These are phyloP conservation scores for Ammodytes marinus DNA, from an alignment of 2,113 vertebrate species.

Conservation along the genomic window DNA sequence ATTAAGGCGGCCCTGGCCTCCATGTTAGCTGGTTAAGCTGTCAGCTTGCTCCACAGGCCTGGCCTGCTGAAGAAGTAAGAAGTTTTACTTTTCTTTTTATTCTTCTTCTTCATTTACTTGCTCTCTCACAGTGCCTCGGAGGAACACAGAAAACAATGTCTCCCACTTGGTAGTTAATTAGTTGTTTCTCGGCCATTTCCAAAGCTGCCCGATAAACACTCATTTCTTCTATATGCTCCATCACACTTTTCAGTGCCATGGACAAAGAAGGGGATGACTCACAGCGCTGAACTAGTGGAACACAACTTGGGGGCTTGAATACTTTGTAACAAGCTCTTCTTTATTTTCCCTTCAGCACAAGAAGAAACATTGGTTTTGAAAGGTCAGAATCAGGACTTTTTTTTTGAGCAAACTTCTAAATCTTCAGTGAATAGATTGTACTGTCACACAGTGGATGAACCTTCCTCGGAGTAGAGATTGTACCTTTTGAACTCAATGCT, in stretches of 20 bases:
- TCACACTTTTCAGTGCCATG: slow-evolving; percentile 22
- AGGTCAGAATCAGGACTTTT: slow-evolving; percentile 47
- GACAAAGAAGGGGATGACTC: slow-evolving; percentile 43
- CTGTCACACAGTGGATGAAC: slow-evolving; percentile 50
- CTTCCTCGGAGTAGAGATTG: slow-evolving; percentile 13
- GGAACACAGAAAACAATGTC: background rate
- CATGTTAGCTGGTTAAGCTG: no score
- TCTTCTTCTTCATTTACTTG: background rate
- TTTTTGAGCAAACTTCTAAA: slow-evolving; percentile 28
- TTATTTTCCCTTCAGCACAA: slow-evolving; percentile 7
- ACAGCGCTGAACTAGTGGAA: background rate
- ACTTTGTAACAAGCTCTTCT: background rate
- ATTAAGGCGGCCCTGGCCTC: no score
- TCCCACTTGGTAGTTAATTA: slow-evolving; percentile 29
- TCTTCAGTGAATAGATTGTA: slow-evolving; percentile 52
- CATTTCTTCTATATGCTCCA: slow-evolving; percentile 21
- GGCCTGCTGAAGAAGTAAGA: background rate
- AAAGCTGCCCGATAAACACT: slow-evolving; percentile 37
- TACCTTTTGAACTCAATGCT: slow-evolving; percentile 68
- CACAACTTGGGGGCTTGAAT: background rate
- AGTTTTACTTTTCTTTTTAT: background rate
- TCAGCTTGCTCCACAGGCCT: background rate
- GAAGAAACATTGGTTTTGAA: background rate
- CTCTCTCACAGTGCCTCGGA: background rate
- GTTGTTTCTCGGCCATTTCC: slow-evolving; percentile 35